Evolutionary conservation across 2,113 vertebrate species (phyloP).

Genomic region (Syngnathus scovelli): DNA sequence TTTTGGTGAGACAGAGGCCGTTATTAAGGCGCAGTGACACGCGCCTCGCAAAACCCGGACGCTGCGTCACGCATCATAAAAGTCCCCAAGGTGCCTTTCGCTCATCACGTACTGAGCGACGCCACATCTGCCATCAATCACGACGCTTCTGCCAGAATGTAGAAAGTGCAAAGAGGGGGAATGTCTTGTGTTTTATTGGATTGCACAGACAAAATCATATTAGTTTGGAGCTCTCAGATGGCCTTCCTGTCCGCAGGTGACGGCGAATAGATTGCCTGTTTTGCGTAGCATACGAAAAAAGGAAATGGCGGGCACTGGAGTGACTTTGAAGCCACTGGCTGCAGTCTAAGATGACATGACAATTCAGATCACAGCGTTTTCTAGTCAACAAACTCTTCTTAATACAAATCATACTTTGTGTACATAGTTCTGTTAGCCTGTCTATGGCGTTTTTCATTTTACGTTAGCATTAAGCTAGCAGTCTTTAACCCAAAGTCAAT

Average conservation of each 20-base stretch:
- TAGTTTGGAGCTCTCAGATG: constrained; percentile 4
- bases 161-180: not conserved
- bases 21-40: not conserved
- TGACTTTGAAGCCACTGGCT: not conserved
- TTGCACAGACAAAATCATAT: constrained; percentile 9
- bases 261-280: constrained; percentile 4
- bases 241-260: constrained; percentile 4
- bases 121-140: constrained; percentile 3
- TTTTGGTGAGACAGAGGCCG: not conserved
- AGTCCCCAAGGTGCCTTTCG: constrained; percentile 9
- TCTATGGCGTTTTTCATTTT: too few species aligned
- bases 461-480: too few species aligned
- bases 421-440: too few species aligned
- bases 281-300: not conserved
- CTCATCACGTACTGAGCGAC: constrained; percentile 5
- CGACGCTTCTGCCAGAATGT: not conserved
- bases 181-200: constrained; percentile 7
- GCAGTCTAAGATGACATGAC: not conserved
- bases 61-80: constrained; percentile 5
- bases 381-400: not conserved
- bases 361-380: not conserved
- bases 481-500: too few species aligned
- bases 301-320: not conserved
- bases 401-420: too few species aligned
- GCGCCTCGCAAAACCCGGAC: not conserved